phyloP scores from a whole-genome alignment of 2,113 vertebrate genomes.

The Ictidomys tridecemlineatus region DNA sequence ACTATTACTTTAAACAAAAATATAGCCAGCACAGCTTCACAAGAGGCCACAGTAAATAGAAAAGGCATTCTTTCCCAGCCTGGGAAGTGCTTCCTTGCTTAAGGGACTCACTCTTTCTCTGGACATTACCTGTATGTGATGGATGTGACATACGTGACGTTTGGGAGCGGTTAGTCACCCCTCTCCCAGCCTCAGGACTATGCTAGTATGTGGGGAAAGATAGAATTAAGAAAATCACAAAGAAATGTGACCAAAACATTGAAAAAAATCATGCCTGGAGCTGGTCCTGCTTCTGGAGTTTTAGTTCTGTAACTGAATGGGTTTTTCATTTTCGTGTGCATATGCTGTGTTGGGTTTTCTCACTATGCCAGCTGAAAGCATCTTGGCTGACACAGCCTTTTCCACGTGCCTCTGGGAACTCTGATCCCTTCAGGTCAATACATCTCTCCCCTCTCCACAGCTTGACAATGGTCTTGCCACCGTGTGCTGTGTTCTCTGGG shows the following conservation, averaged over 20 bases:
- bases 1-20: constrained; percentile 38
- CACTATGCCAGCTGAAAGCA: not conserved
- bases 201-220: not conserved
- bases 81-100: not conserved
- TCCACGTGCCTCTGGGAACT: not conserved
- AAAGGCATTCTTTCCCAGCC: not conserved
- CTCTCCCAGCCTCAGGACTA: not conserved
- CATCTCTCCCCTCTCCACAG: not conserved
- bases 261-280: not conserved
- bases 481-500: not conserved
- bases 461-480: not conserved
- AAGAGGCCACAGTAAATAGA: not conserved
- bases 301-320: not conserved
- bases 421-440: not conserved
- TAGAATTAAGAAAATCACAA: not conserved
- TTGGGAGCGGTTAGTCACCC: not conserved
- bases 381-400: not conserved
- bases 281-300: not conserved
- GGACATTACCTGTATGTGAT: not conserved
- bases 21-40: not conserved
- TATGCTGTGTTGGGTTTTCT: not conserved
- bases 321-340: not conserved
- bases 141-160: not conserved
- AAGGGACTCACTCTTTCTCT: not conserved
- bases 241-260: not conserved